Evolutionary conservation across 2,797 vertebrate species (phyloP).

Genomic region (Bucorvus abyssinicus): DNA sequence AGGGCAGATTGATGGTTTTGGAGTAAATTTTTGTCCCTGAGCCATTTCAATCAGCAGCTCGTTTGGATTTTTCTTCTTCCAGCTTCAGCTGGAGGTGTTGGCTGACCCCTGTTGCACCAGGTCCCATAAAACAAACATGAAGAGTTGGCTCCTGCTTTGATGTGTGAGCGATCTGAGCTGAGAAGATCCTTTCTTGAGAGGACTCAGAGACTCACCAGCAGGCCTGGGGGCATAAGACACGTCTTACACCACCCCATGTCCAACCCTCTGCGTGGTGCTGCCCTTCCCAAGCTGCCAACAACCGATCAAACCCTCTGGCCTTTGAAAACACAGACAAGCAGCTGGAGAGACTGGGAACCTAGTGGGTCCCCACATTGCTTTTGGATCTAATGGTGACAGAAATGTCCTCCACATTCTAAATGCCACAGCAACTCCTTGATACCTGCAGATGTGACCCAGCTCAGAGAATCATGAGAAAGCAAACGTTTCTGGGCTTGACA

Average conservation of each 20-base stretch:
- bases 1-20: not conserved
- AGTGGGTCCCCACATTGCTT: rapidly evolving
- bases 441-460: not conserved
- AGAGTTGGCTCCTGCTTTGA: not conserved
- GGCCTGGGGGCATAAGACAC: not conserved
- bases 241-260: not conserved
- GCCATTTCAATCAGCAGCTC: not conserved
- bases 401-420: not conserved
- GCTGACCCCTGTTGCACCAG: not conserved
- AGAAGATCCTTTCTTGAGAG: not conserved
- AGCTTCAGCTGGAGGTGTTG: not conserved
- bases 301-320: not conserved
- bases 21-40: not conserved
- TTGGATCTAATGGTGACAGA: not conserved
- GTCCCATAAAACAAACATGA: not conserved
- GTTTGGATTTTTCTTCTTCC: not conserved
- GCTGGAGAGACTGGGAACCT: not conserved
- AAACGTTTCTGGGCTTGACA: not conserved
- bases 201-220: not conserved
- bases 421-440: not conserved
- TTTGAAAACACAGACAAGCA: not conserved
- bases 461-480: not conserved
- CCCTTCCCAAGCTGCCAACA: not conserved
- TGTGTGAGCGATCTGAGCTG: not conserved
- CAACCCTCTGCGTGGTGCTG: not conserved